Evolutionary conservation across 2,888 invertebrate species (phyloP), one percentile per base, ranked within the genome.

Genomic region (Nowickia ferox): DNA sequence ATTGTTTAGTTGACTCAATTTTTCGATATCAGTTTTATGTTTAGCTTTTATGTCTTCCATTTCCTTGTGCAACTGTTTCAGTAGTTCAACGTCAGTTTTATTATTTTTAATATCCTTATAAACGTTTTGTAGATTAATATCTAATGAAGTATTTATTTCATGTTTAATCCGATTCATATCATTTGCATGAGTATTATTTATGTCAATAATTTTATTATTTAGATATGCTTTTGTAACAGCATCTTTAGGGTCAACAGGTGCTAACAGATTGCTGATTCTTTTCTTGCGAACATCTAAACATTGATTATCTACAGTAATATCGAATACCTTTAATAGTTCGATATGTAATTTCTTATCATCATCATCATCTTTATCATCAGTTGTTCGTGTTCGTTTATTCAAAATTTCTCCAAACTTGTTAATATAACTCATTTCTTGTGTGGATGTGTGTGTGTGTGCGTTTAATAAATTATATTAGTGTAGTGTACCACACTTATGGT

Each of bases 401-500:
- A 11, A 8, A 30, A 30, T 13, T 15, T 38, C 8, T 57, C 9
- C 13, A 57, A 57, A 10, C 11, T 61, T 22, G 13, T 30, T 61
- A 22, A 30, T 30, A 48, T 59, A 38, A n/a, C 30, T 30, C 38
- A 9, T 13, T 22, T 10, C n/a, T 5, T 30, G 30, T 30, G 30
- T 30, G 30, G 2, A 4, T 30, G 30, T 30, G 30, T 30, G 30
- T 30, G 30, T 30, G 30, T 6, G 30, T 30, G 30, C 30, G 57
- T 9, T 63, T 69, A 75, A 46, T 44, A 46, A 11, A 75, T 82
- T 66, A 85, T 76, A 46, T 84, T 74, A n/a, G n/a, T n/a, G n/a
- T n/a, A n/a, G n/a, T n/a, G n/a, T n/a, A n/a, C n/a, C n/a, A n/a
- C n/a, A n/a, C n/a, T n/a, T n/a, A n/a, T n/a, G n/a, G n/a, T n/a